Evolutionary conservation across 2,888 invertebrate genomes (phyloP).

Genomic region (Minunthozetes semirufus): DNA sequence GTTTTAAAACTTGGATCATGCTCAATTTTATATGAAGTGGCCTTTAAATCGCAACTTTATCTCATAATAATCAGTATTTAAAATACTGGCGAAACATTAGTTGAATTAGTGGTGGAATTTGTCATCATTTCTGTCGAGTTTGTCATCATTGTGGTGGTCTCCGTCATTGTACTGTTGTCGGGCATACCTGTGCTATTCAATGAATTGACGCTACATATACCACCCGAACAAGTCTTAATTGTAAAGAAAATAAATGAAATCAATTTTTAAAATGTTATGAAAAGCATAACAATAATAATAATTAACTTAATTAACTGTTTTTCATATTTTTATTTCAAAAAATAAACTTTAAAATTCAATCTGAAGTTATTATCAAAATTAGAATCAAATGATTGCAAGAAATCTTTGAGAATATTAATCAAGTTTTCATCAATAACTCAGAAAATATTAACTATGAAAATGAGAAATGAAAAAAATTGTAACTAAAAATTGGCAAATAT

Average conservation of each 20-base stretch:
- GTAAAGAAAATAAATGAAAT: background rate
- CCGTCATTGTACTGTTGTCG: background rate
- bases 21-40: background rate
- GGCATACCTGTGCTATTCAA: background rate
- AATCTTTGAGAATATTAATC: no score
- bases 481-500: no score
- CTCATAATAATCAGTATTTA: background rate
- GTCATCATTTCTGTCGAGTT: background rate
- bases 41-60: background rate
- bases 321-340: no score
- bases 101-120: background rate
- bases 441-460: no score
- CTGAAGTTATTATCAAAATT: no score
- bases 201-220: background rate
- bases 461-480: no score
- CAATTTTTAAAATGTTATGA: background rate
- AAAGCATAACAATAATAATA: background rate
- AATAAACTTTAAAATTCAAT: no score
- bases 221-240: constrained; percentile 8
- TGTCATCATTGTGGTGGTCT: background rate
- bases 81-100: background rate
- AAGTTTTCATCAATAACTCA: no score
- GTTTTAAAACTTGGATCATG: no score
- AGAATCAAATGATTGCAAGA: no score
- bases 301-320: background rate